Percentiles rank a stretch among this genome's conserved stretches.
Conservation (phyloP, 2,797 vertebrate species). For the Carduelis carduelis region DNA sequence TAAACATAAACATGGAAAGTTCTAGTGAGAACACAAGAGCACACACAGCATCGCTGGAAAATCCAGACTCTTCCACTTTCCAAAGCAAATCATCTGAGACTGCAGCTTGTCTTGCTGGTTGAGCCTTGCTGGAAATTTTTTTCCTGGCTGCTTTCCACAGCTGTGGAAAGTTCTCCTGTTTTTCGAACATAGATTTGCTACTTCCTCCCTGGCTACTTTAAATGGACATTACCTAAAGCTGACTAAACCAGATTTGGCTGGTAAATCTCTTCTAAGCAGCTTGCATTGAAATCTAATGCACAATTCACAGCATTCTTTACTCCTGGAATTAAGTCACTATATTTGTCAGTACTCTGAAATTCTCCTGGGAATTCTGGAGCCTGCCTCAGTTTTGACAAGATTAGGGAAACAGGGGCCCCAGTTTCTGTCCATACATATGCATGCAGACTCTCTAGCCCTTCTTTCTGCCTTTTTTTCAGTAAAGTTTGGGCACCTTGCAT, state of each 20-base stretch:
- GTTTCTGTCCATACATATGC: not conserved
- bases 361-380: not conserved
- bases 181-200: not conserved
- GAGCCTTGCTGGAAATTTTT: not conserved
- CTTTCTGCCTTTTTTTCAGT: not conserved
- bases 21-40: not conserved
- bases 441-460: not conserved
- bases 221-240: conserved; percentile 33
- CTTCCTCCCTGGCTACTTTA: not conserved
- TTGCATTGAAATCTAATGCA: conserved; percentile 6
- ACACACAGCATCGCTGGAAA: not conserved
- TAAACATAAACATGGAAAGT: not conserved
- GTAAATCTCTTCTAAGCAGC: conserved; percentile 44
- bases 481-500: not conserved
- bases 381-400: not conserved
- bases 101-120: not conserved
- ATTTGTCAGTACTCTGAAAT: conserved; percentile 4
- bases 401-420: not conserved
- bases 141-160: not conserved
- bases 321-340: not conserved
- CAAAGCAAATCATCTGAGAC: not conserved
- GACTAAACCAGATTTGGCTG: conserved; percentile 42
- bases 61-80: not conserved
- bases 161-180: not conserved
- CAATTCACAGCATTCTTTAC: conserved; percentile 9